These are phyloP conservation scores for Plotosus lineatus DNA, from an alignment of 2,113 vertebrate species.

Conservation along the genomic window DNA sequence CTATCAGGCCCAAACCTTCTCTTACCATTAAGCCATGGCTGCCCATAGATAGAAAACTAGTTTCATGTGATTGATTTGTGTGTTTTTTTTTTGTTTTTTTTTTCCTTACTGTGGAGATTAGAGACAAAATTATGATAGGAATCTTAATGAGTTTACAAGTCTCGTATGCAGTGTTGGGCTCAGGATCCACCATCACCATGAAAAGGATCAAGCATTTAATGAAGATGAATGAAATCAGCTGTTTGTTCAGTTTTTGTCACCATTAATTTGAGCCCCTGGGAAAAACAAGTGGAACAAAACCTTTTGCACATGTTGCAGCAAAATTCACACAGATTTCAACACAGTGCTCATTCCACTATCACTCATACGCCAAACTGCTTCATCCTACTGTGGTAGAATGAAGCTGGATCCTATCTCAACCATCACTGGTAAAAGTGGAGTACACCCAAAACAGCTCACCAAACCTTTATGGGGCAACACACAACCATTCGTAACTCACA, in stretches of 20 bases:
- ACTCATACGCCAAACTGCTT: no score
- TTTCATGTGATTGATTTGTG: background rate
- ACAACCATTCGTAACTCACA: no score
- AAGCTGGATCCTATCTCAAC: no score
- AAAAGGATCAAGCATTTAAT: background rate
- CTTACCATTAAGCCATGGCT: no score
- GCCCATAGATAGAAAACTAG: background rate
- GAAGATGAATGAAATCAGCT: background rate
- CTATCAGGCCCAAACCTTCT: no score
- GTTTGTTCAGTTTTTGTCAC: background rate
- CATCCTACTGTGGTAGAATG: no score
- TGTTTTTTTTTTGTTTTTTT: background rate
- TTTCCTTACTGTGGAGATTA: background rate
- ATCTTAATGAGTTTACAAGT: constrained; percentile 7
- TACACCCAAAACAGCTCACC: no score
- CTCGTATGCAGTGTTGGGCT: background rate
- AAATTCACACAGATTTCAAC: no score
- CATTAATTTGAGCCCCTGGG: background rate
- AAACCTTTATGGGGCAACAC: no score
- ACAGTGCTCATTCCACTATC: no score
- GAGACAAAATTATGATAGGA: background rate
- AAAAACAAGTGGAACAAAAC: background rate
- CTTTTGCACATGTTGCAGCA: no score
- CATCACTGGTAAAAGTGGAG: no score
- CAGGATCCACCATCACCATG: background rate